phyloP scores from a whole-genome alignment of 2,888 invertebrate genomes.

The Coecobrya sp. region DNA sequence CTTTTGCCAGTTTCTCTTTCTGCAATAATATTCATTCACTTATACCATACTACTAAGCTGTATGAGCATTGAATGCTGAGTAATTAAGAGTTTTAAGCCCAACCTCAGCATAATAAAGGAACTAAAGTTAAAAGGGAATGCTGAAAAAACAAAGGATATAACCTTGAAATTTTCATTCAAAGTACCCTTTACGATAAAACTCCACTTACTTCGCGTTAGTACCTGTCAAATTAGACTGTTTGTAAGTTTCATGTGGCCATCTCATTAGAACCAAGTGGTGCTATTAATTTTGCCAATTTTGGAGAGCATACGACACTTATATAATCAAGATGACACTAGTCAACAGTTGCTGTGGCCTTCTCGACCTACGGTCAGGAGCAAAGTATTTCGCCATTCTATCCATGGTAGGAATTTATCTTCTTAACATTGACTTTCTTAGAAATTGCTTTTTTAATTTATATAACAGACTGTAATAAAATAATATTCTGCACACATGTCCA shows the following conservation, averaged over 20 bases:
- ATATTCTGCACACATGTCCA: neutral
- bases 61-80: too few species aligned
- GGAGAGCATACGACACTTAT: neutral
- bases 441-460: neutral
- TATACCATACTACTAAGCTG: too few species aligned
- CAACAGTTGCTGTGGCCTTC: slow-evolving; percentile 85
- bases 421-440: neutral
- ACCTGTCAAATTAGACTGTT: neutral
- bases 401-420: slow-evolving; percentile 82
- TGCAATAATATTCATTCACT: neutral
- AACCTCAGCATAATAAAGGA: too few species aligned
- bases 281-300: slow-evolving; percentile 5
- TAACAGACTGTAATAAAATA: too few species aligned
- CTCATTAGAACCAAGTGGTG: neutral
- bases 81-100: too few species aligned
- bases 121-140: too few species aligned
- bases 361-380: slow-evolving; percentile 85
- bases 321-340: slow-evolving; percentile 84
- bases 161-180: too few species aligned
- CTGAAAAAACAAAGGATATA: too few species aligned
- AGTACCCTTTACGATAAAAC: too few species aligned
- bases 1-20: neutral
- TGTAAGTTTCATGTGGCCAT: neutral
- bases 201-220: too few species aligned
- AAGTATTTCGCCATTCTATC: slow-evolving; percentile 85